Evolutionary conservation across 2,797 vertebrate genomes (phyloP).

Genomic region (Sebastes minor): DNA sequence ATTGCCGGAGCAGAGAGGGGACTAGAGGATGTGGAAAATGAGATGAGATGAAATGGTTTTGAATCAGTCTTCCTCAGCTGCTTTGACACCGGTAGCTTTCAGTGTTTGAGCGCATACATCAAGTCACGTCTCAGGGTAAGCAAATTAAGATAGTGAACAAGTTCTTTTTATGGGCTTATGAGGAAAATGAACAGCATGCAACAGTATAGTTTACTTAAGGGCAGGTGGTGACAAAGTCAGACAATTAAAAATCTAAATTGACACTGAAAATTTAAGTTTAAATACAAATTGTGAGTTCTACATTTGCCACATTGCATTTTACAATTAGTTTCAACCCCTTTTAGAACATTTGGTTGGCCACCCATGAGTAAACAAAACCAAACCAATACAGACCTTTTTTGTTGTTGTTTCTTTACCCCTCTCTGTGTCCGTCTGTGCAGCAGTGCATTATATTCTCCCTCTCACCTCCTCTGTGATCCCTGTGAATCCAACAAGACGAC

Average conservation of each 20-base stretch:
- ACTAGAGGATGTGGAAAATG: slow-evolving; percentile 55
- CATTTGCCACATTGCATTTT: not conserved
- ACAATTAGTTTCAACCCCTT: not conserved
- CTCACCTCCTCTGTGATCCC: slow-evolving; percentile 51
- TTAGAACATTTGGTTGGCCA: not conserved
- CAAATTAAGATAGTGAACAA: slow-evolving; percentile 1
- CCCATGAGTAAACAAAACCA: not conserved
- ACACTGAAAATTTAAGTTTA: not conserved
- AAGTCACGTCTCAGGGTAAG: slow-evolving; percentile 20
- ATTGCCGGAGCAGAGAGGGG: slow-evolving; percentile 44
- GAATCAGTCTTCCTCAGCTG: slow-evolving; percentile 56
- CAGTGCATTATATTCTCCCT: slow-evolving; percentile 28
- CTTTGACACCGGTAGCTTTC: slow-evolving; percentile 43
- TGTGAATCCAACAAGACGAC: slow-evolving; percentile 33
- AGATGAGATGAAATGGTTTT: slow-evolving; percentile 63
- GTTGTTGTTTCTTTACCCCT: not conserved
- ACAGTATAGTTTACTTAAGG: not conserved
- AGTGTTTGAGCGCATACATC: slow-evolving; percentile 41
- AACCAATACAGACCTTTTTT: not conserved
- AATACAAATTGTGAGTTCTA: not conserved
- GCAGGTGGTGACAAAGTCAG: not conserved
- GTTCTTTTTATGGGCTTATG: not conserved
- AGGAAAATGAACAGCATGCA: slow-evolving; percentile 6
- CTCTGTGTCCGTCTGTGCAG: slow-evolving; percentile 15
- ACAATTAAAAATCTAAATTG: not conserved